Evolutionary conservation across 2,797 vertebrate genomes (phyloP), one percentile per base, ranked within the genome.

Genomic region (Peromyscus aztecus): DNA sequence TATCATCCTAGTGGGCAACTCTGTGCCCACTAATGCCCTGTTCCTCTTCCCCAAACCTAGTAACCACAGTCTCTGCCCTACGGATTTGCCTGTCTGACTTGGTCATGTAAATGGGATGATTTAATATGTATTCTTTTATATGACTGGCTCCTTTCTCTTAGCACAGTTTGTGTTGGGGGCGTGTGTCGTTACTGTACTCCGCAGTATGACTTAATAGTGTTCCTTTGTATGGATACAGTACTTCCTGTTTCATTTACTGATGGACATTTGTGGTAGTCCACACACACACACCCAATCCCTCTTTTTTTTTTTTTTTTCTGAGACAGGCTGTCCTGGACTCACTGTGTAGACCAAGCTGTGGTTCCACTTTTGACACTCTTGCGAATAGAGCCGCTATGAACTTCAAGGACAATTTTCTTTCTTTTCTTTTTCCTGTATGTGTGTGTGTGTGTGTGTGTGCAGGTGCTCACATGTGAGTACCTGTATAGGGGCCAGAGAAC

Each of bases 141-240:
- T 46, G 31, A 57, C n/a, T 46, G 71, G 49, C 8, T 73, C 73
- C 76, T 94, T 84, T 86, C 61, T 71, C 19, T 49, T 11, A 24
- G 4, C 21, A 4, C 6, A n/a, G 61, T 21, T 40, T 4, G 12
- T 3, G 7, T 1, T 9, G 29, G 4, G 4, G 29, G 16, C 0
- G 0, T 2, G 11, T 40, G 8, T 59, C 13, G 3, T 65, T 6
- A 4, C 49, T 65, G 46, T 2, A 10, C 34, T 73, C 34, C 23
- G 40, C 65, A 75, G 73, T 17, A 67, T 1, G 8, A 40, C 57
- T 76, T 37, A 89, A n/a, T 89, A 57, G 40, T 23, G 6, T 52
- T 89, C 37, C 84, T 40, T 55, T 21, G 40, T 52, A 27, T 67
- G 73, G 55, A 37, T 4, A 24, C 1, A 52, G 2, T 7, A 4